Percentiles rank a stretch among this genome's conserved stretches.
Evolutionary conservation across 2,797 vertebrate species (phyloP).

Genomic region (Argentina silus): DNA sequence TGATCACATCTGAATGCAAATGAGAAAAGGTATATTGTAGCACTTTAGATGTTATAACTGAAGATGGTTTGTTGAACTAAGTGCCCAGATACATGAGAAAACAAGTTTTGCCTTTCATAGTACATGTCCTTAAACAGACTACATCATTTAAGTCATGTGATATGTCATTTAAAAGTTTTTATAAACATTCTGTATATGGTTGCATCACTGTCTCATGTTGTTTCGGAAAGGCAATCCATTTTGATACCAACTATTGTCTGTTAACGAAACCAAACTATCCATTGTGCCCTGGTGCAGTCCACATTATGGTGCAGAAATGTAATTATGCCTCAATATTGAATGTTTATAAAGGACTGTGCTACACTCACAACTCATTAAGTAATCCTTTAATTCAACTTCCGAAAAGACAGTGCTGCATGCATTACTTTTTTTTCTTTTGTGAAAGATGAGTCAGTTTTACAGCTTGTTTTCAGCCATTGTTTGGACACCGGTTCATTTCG

Average conservation of each 20-base stretch:
- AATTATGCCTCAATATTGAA: conserved; percentile 9
- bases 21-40: not conserved
- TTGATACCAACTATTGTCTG: not conserved
- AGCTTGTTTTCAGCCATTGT: conserved; percentile 41
- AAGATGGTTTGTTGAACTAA: conserved; percentile 23
- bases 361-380: not conserved
- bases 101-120: conserved; percentile 2
- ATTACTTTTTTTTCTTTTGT: conserved; percentile 35
- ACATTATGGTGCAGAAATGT: conserved; percentile 19
- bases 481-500: conserved; percentile 42
- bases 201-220: conserved; percentile 14
- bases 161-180: not conserved
- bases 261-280: conserved; percentile 12
- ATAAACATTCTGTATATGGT: not conserved
- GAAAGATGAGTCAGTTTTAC: conserved; percentile 23
- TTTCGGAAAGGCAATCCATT: not conserved
- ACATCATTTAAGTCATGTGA: not conserved
- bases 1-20: conserved; percentile 1
- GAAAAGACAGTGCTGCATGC: not conserved
- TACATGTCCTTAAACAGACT: conserved; percentile 14
- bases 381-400: not conserved
- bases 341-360: conserved; percentile 17
- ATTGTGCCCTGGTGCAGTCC: conserved; percentile 27
- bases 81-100: conserved; percentile 29
- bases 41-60: not conserved